Conservation (phyloP, 2,113 vertebrate species). For the Chionodraco myersi region DNA sequence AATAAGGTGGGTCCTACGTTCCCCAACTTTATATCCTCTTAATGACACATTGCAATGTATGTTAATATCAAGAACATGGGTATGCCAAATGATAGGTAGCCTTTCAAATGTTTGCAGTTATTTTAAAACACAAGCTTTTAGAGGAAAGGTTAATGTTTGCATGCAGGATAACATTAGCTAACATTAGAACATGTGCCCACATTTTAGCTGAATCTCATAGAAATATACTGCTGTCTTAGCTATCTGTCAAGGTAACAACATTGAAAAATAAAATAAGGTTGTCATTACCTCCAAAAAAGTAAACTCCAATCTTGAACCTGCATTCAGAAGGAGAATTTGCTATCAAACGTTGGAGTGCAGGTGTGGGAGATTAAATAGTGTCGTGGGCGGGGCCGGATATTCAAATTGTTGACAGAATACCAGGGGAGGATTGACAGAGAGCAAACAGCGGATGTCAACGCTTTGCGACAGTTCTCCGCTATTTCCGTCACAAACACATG, state of each 20-base stretch:
- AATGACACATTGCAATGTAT: too few species aligned
- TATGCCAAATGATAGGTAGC: not conserved
- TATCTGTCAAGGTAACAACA: not conserved
- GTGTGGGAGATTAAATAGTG: too few species aligned
- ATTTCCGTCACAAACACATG: conserved; percentile 69
- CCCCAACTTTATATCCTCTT: too few species aligned
- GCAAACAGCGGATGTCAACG: not conserved
- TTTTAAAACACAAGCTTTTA: not conserved
- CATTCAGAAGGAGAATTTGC: not conserved
- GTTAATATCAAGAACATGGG: too few species aligned
- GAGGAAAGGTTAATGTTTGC: not conserved
- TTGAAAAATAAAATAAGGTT: not conserved
- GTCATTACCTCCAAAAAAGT: not conserved
- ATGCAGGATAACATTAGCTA: not conserved
- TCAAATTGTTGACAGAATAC: not conserved
- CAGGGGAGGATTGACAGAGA: not conserved
- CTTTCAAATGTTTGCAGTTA: not conserved
- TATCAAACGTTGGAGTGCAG: not conserved
- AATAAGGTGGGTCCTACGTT: too few species aligned
- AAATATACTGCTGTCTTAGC: too few species aligned
- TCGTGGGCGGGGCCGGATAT: not conserved
- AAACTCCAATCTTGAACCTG: not conserved
- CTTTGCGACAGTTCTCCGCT: conserved; percentile 53
- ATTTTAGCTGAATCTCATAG: not conserved
- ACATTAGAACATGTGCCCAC: not conserved